Evolutionary conservation across 1,140 invertebrate species (phyloP).

Genomic region (Caenorhabditis tropicalis): DNA sequence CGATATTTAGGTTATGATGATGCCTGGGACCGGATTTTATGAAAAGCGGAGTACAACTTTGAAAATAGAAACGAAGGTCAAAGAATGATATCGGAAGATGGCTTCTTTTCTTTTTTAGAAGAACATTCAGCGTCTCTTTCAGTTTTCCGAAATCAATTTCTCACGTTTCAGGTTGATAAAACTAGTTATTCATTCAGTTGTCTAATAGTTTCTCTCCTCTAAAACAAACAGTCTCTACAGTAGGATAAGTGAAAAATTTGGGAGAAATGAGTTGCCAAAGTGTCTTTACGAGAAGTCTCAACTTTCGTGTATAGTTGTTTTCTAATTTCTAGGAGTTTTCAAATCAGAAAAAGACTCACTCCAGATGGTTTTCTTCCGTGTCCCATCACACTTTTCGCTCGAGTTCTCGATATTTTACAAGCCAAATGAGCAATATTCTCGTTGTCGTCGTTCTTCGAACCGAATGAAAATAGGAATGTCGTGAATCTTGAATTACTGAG

Average conservation of each 20-base stretch:
- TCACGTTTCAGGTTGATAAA: no score
- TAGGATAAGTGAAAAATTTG: no score
- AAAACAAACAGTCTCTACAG: no score
- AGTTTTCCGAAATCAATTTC: no score
- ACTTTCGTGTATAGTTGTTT: no score
- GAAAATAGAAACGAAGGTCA: not conserved
- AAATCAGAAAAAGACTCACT: not conserved
- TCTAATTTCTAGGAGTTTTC: no score
- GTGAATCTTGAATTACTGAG: slow-evolving; percentile 40
- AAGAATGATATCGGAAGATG: not conserved
- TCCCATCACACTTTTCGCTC: not conserved
- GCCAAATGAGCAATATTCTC: slow-evolving; percentile 57
- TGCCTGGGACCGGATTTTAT: slow-evolving; percentile 11
- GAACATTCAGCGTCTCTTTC: no score
- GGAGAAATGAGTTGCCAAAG: no score
- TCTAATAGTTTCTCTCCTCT: no score
- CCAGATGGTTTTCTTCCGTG: slow-evolving; percentile 6
- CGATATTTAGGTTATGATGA: slow-evolving; percentile 8
- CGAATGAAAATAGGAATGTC: slow-evolving; percentile 52
- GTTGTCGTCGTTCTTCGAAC: slow-evolving; percentile 52
- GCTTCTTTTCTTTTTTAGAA: not conserved
- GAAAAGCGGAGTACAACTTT: no score
- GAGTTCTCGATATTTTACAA: slow-evolving; percentile 44
- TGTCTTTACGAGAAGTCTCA: no score
- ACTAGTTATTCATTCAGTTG: no score